Evolutionary conservation across 2,888 invertebrate species (phyloP), one percentile per base, ranked within the genome.

Genomic region (Imbricaverruca yamaguchii): DNA sequence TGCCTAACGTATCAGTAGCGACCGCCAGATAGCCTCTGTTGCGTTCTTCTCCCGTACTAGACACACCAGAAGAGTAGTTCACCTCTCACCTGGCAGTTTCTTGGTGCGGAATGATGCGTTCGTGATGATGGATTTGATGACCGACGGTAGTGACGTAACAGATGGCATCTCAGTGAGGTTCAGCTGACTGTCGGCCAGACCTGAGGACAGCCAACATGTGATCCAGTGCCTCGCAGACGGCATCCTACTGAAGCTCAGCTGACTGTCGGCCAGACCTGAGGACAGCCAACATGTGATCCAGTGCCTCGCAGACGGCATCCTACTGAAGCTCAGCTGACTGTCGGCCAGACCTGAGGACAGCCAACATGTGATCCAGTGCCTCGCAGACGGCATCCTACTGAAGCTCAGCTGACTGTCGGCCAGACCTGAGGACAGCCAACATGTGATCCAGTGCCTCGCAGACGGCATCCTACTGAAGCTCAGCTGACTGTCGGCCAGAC

Each of bases 91-190:
- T 89, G 98, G 98, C 86, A 98, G 90, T 88, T 97, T 97, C 89
- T 96, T 97, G 84, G 97, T 96, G 84, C 97, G 92, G 89, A 98
- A 97, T 84, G 98, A 98, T 84, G 98, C 98, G 88, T 98, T 98
- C 61, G 98, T 98, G 84, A 98, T 97, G 93, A 97, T 96, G 13
- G 21, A 74, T n/a, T 74, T 74, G 55, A 2, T 74, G 2, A 74
- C 74, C 1, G 74, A 53, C 10, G 74, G 55, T 1, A 74, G 21
- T 21, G 74, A 74, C 55, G 74, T 74, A 55, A 74, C 74, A 0
- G 74, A 74, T 9, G 74, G 55, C 21, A 74, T 53, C 21, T 74
- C 74, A 8, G 2, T 74, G 21, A 74, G 74, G 55, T 74, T 74
- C 74, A 69, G 69, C 69, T 69, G 69, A 39, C 69, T 69, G 39